phyloP scores from a whole-genome alignment of 2,888 invertebrate genomes.

The Lasioglossum calceatum region DNA sequence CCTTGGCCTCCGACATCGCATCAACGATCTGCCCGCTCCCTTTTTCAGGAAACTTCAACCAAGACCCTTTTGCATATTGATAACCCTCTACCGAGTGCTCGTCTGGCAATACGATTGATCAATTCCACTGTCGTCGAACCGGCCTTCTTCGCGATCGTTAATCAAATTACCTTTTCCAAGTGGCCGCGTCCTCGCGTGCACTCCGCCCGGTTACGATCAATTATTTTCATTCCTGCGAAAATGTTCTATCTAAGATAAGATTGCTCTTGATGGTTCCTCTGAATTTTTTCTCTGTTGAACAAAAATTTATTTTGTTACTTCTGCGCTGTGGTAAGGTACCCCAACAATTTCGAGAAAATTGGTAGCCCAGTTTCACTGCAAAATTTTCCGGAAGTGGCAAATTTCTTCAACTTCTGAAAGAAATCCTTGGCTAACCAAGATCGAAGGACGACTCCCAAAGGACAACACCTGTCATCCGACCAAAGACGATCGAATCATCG shows the following conservation, averaged over 20 bases:
- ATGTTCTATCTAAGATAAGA: no score
- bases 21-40: constrained; percentile 16
- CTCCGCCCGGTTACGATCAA: not conserved
- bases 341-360: no score
- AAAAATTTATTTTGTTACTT: not conserved
- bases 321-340: not conserved
- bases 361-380: no score
- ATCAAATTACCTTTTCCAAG: not conserved
- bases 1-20: constrained; percentile 16
- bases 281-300: not conserved
- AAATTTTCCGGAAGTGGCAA: not conserved
- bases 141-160: not conserved
- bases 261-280: not conserved
- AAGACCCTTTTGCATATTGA: not conserved
- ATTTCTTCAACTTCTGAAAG: not conserved
- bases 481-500: not conserved
- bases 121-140: not conserved
- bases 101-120: constrained; percentile 7
- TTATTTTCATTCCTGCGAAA: not conserved
- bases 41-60: not conserved
- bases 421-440: not conserved
- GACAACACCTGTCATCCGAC: not conserved
- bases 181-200: not conserved
- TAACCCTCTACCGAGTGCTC: not conserved
- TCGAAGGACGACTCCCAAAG: not conserved